Conservation (phyloP, 2,113 vertebrate species). For the Carlito syrichta region DNA sequence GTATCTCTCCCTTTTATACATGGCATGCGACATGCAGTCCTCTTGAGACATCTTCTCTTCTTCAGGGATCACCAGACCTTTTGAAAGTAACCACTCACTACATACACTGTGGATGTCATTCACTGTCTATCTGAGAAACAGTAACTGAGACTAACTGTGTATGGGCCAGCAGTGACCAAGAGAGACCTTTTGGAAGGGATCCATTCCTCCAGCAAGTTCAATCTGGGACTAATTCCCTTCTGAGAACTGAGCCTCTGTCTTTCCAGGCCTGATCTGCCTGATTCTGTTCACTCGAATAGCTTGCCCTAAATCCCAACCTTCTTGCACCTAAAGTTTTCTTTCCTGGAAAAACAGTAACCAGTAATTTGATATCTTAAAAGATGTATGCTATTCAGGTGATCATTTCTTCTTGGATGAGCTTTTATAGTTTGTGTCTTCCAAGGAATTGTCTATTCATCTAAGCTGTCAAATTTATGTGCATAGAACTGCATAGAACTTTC, state of each 20-base stretch:
- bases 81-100: not conserved
- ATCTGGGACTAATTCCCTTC: not conserved
- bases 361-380: not conserved
- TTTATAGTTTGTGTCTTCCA: not conserved
- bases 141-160: not conserved
- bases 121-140: not conserved
- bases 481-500: not conserved
- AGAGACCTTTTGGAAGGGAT: not conserved
- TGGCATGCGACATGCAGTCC: too few relatives aligned
- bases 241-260: not conserved
- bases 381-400: not conserved
- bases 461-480: not conserved
- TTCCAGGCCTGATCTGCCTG: not conserved
- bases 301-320: not conserved
- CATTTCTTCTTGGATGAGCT: not conserved
- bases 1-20: not conserved
- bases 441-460: not conserved
- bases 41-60: not conserved
- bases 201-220: not conserved
- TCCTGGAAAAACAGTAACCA: not conserved
- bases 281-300: not conserved
- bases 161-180: not conserved
- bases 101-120: not conserved
- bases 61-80: not conserved
- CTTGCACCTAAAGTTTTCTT: not conserved